Conservation (phyloP, 2,797 vertebrate species). For the Muscicapa striata region DNA sequence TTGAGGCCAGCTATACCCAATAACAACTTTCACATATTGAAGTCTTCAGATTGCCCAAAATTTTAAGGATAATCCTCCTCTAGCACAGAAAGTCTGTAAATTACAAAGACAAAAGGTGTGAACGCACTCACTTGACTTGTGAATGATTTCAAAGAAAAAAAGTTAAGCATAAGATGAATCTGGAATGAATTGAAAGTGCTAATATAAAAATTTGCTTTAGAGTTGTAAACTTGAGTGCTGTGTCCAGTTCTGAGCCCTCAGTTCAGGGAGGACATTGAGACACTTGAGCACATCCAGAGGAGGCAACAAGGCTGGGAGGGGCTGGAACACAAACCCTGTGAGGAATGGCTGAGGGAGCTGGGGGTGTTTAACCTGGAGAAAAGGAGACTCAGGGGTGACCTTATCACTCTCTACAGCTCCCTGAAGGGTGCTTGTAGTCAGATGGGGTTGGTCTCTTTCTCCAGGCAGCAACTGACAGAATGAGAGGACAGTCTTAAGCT, state of each 20-base stretch:
- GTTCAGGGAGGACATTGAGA: background rate
- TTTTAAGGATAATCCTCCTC: background rate
- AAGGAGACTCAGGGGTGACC: background rate
- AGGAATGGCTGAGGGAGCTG: rapidly evolving
- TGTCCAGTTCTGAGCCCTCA: background rate
- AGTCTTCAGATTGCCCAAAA: background rate
- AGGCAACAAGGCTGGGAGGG: background rate
- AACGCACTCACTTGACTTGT: background rate
- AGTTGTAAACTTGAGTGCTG: background rate
- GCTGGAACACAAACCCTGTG: background rate
- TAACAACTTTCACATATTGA: background rate
- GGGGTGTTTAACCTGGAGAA: background rate
- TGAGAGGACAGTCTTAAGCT: rapidly evolving
- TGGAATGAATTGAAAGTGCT: background rate
- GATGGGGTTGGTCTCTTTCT: background rate
- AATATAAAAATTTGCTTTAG: background rate
- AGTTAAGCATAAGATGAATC: background rate
- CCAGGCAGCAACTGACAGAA: background rate
- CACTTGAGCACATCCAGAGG: rapidly evolving
- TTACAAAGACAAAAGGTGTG: background rate
- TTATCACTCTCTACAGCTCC: too few species aligned
- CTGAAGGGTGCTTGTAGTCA: rapidly evolving
- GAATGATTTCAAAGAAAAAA: background rate
- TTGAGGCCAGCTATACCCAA: background rate
- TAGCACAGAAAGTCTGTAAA: background rate